Conservation (phyloP, 1,140 invertebrate genomes). For the Antheraea pernyi region DNA sequence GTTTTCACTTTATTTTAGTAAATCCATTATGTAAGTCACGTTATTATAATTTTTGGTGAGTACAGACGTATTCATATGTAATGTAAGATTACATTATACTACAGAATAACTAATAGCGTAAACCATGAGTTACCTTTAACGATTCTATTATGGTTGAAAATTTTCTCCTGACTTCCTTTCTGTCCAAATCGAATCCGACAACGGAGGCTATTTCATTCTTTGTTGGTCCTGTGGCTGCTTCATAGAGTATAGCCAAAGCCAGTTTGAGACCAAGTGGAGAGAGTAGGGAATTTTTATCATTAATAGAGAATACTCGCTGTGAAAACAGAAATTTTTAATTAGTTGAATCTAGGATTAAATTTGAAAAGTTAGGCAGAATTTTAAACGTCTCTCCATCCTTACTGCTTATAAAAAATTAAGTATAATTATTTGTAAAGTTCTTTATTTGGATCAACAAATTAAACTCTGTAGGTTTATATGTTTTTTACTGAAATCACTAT, state of each 20-base stretch:
- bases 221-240: conserved; percentile 84
- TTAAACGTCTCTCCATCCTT: background rate
- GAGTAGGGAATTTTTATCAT: conserved; percentile 84
- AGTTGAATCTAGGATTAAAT: background rate
- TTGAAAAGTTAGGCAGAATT: background rate
- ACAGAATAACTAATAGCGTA: too few species aligned
- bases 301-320: conserved; percentile 54
- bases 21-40: too few species aligned
- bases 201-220: conserved; percentile 81
- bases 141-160: conserved; percentile 77
- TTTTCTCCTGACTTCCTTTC: conserved; percentile 74
- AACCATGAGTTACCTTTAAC: conserved; percentile 57
- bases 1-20: too few species aligned
- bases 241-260: conserved; percentile 85
- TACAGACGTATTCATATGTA: too few species aligned
- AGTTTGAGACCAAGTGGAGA: conserved; percentile 90
- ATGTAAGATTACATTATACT: background rate
- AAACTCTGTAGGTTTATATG: too few species aligned
- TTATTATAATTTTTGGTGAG: too few species aligned
- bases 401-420: background rate
- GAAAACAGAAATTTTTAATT: background rate
- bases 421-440: too few species aligned
- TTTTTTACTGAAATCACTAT: too few species aligned
- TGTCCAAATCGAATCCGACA: conserved; percentile 79
- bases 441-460: too few species aligned